Percentiles rank a stretch among this genome's conserved stretches.
Evolutionary conservation across 2,888 invertebrate species (phyloP).

Genomic region (Conistra vaccinii): DNA sequence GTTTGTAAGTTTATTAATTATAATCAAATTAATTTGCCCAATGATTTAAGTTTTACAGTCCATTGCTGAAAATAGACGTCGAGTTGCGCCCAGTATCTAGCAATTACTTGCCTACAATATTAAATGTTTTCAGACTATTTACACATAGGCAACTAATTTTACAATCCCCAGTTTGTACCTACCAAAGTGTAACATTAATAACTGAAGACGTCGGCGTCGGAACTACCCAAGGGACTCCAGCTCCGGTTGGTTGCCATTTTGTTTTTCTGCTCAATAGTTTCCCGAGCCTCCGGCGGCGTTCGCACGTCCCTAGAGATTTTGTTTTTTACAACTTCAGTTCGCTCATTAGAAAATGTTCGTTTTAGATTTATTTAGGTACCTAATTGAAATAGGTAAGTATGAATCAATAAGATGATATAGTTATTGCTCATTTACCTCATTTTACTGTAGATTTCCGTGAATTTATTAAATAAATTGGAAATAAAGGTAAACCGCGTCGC

Average conservation of each 20-base stretch:
- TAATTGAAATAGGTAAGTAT: background rate
- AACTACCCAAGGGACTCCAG: slow-evolving; percentile 38
- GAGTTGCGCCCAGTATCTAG: background rate
- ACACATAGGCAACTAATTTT: slow-evolving; percentile 20
- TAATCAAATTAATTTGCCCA: background rate
- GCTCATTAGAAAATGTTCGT: slow-evolving; percentile 3
- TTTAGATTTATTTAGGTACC: background rate
- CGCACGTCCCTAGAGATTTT: slow-evolving; percentile 41
- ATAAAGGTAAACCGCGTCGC: background rate
- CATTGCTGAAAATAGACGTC: background rate
- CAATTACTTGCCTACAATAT: background rate
- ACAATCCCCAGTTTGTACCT: slow-evolving; percentile 20
- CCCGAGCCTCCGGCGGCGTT: slow-evolving; percentile 63
- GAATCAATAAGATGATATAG: too few relatives aligned
- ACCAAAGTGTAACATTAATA: slow-evolving; percentile 47
- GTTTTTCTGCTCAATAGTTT: slow-evolving; percentile 68
- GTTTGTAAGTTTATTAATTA: too few relatives aligned
- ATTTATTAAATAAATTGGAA: background rate
- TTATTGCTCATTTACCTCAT: too few relatives aligned
- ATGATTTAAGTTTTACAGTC: background rate
- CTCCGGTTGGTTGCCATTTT: slow-evolving; percentile 61
- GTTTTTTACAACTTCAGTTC: slow-evolving; percentile 10
- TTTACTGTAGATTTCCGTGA: too few relatives aligned
- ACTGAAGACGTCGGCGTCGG: slow-evolving; percentile 13
- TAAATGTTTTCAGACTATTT: slow-evolving; percentile 11